Conservation (phyloP, 2,113 vertebrate genomes). For the Corvus cornix region DNA sequence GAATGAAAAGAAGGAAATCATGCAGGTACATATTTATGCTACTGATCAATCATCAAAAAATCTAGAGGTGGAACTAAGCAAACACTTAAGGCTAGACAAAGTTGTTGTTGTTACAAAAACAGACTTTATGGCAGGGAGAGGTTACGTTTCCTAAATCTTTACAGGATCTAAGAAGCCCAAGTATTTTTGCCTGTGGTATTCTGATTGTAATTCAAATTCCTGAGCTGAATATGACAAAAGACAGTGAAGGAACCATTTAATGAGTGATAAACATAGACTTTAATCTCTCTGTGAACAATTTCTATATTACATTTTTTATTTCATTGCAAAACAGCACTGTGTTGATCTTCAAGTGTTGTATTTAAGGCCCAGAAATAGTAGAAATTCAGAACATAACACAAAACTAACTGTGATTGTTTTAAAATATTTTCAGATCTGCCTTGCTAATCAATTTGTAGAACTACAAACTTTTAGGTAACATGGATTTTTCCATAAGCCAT, state of each 20-base stretch:
- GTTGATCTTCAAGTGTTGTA: conserved; percentile 72
- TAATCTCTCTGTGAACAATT: conserved; percentile 65
- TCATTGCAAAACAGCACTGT: conserved; percentile 44
- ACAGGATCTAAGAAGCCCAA: conserved; percentile 31
- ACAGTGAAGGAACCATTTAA: conserved; percentile 69
- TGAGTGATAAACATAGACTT: conserved; percentile 62
- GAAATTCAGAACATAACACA: conserved; percentile 33
- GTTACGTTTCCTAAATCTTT: conserved; percentile 6
- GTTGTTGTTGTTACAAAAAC: background rate
- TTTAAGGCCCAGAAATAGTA: conserved; percentile 63
- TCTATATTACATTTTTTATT: conserved; percentile 71
- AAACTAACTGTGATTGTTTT: background rate
- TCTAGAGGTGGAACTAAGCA: background rate
- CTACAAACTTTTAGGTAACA: background rate
- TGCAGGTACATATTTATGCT: background rate
- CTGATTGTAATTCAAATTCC: conserved; percentile 75
- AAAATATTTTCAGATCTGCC: conserved; percentile 42
- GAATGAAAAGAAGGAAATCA: background rate
- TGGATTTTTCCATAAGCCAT: conserved; percentile 1
- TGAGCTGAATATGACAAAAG: conserved; percentile 66
- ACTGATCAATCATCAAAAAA: background rate
- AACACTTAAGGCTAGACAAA: background rate
- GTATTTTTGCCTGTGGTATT: conserved; percentile 60
- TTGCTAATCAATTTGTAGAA: conserved; percentile 33
- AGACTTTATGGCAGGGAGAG: background rate